phyloP scores from a whole-genome alignment of 2,113 vertebrate genomes.

The Corythaixoides concolor region DNA sequence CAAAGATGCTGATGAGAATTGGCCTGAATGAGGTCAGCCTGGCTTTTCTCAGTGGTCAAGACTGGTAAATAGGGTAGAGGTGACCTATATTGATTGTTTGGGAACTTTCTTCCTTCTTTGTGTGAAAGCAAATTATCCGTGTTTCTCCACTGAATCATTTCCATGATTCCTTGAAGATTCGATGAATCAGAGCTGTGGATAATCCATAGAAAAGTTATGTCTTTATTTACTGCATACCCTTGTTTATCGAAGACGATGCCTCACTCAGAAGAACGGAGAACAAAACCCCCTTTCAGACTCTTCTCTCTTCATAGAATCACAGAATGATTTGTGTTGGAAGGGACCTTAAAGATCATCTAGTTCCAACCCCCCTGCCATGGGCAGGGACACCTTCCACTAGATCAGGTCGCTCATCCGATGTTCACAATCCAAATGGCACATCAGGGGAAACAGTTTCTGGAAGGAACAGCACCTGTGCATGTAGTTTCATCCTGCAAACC shows the following conservation, averaged over 20 bases:
- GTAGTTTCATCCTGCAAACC: not conserved
- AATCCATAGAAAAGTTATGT: not conserved
- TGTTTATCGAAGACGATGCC: fast-evolving
- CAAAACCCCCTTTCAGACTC: not conserved
- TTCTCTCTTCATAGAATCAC: not conserved
- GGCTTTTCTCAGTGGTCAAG: not conserved
- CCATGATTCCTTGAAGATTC: not conserved
- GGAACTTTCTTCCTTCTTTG: not conserved
- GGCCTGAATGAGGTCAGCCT: not conserved
- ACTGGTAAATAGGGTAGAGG: not conserved
- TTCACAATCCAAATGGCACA: not conserved
- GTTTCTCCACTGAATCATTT: not conserved
- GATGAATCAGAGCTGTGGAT: not conserved
- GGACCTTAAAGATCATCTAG: too few relatives aligned
- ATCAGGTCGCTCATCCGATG: not conserved
- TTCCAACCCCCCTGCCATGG: too few relatives aligned
- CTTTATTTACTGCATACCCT: not conserved
- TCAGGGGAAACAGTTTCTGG: not conserved
- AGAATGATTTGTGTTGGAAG: too few relatives aligned
- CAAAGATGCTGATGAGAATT: not conserved
- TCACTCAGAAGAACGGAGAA: not conserved
- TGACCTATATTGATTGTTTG: not conserved
- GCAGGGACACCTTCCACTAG: too few relatives aligned
- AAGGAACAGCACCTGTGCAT: not conserved
- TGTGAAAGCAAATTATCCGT: not conserved